Percentiles rank a stretch among this genome's conserved stretches.
These are phyloP conservation scores for Phrynocephalus guinanensis DNA, from an alignment of 2,797 vertebrate genomes.

Conservation along the genomic window DNA sequence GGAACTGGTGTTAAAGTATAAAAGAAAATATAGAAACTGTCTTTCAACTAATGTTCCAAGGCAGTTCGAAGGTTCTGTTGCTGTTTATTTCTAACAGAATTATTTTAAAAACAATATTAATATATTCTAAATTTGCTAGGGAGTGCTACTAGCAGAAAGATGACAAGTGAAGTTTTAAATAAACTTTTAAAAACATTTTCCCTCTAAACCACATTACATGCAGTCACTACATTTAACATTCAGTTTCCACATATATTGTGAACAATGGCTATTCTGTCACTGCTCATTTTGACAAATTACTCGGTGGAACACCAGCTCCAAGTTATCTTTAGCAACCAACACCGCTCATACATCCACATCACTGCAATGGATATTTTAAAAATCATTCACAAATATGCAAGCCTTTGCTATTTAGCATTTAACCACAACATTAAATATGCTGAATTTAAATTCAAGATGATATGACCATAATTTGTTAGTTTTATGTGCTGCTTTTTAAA, in stretches of 20 bases:
- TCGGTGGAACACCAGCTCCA: conserved; percentile 72
- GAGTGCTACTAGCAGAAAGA: too few relatives aligned
- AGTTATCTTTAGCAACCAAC: conserved; percentile 75
- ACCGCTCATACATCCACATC: conserved; percentile 78
- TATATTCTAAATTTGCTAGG: too few relatives aligned
- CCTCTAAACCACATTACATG: conserved; percentile 19
- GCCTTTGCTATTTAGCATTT: conserved; percentile 78
- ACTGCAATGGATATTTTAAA: conserved; percentile 74
- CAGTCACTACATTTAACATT: conserved; percentile 64
- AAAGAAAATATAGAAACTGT: not conserved
- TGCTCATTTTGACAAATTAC: conserved; percentile 76
- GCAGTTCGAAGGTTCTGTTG: not conserved
- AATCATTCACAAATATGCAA: conserved; percentile 81
- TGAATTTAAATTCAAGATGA: conserved; percentile 81
- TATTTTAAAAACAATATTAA: too few relatives aligned
- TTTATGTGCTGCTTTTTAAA: conserved; percentile 74
- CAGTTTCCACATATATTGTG: conserved; percentile 55
- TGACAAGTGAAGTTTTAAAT: too few relatives aligned
- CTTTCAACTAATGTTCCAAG: not conserved
- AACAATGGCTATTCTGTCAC: conserved; percentile 69
- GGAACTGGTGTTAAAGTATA: conserved; percentile 27
- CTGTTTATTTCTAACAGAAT: conserved; percentile 22
- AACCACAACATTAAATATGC: conserved; percentile 80
- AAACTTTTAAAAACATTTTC: too few relatives aligned
- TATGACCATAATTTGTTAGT: conserved; percentile 78